These are phyloP conservation scores for Miichthys miiuy DNA, from an alignment of 2,797 vertebrate species.

Conservation along the genomic window DNA sequence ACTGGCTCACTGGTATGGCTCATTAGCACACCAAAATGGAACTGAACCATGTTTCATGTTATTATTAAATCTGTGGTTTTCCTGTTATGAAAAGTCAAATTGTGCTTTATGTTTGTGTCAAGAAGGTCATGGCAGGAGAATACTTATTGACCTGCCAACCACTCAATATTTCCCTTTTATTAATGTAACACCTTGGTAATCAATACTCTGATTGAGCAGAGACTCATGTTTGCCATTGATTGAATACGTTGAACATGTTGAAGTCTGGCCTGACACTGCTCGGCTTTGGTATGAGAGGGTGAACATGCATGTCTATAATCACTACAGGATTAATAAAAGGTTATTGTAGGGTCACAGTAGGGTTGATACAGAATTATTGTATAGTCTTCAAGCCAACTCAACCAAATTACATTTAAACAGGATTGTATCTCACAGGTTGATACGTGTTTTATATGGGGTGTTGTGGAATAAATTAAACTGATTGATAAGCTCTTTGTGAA, in stretches of 20 bases:
- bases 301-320: background rate
- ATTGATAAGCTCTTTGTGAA: background rate
- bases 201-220: conserved; percentile 17
- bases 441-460: background rate
- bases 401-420: background rate
- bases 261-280: background rate
- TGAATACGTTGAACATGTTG: background rate
- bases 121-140: conserved; percentile 12
- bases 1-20: background rate
- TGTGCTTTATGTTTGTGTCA: conserved; percentile 15
- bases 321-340: background rate
- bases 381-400: background rate
- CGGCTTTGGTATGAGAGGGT: background rate
- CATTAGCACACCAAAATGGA: background rate
- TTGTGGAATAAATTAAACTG: background rate
- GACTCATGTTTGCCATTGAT: background rate
- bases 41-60: background rate
- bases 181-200: conserved; percentile 35
- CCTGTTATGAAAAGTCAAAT: background rate
- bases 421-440: background rate
- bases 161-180: conserved; percentile 25
- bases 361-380: background rate
- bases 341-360: background rate
- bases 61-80: background rate
- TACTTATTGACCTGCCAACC: conserved; percentile 22